Conservation (phyloP, 2,797 vertebrate species). For the Chelonia mydas region DNA sequence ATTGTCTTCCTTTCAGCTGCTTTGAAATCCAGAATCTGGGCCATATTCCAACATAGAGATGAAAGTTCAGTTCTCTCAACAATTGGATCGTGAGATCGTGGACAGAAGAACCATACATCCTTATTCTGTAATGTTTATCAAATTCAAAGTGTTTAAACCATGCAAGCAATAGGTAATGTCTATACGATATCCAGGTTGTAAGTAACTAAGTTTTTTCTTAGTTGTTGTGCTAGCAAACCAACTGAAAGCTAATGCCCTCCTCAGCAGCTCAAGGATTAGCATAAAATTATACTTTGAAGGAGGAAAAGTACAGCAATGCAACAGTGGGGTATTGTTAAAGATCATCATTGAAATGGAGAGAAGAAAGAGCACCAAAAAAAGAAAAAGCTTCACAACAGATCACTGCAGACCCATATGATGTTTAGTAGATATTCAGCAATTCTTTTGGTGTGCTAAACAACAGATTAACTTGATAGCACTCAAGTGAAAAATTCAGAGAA, state of each 20-base stretch:
- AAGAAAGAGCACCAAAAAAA: conserved; percentile 44
- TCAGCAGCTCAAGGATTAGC: conserved; percentile 82
- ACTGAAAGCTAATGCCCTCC: conserved; percentile 74
- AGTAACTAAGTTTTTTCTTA: conserved; percentile 48
- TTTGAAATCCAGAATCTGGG: conserved; percentile 80
- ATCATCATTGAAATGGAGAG: conserved; percentile 67
- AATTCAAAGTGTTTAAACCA: conserved; percentile 46
- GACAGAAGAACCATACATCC: conserved; percentile 38
- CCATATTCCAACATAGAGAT: conserved; percentile 73
- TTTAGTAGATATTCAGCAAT: conserved; percentile 77
- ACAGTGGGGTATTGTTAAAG: conserved; percentile 79
- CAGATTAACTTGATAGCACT: conserved; percentile 73
- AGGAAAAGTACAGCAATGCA: conserved; percentile 63
- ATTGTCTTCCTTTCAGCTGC: conserved; percentile 74
- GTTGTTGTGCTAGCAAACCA: conserved; percentile 65
- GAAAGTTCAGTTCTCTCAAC: conserved; percentile 65
- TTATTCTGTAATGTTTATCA: conserved; percentile 46
- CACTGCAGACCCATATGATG: conserved; percentile 44
- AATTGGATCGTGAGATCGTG: conserved; percentile 52
- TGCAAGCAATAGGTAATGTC: conserved; percentile 53
- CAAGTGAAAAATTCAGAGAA: conserved; percentile 75
- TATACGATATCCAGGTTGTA: conserved; percentile 58
- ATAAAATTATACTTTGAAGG: conserved; percentile 83
- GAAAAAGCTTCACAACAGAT: conserved; percentile 41
- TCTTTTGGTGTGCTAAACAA: conserved; percentile 82